Conservation (phyloP, 2,888 invertebrate species). For the Pyralis farinalis region DNA sequence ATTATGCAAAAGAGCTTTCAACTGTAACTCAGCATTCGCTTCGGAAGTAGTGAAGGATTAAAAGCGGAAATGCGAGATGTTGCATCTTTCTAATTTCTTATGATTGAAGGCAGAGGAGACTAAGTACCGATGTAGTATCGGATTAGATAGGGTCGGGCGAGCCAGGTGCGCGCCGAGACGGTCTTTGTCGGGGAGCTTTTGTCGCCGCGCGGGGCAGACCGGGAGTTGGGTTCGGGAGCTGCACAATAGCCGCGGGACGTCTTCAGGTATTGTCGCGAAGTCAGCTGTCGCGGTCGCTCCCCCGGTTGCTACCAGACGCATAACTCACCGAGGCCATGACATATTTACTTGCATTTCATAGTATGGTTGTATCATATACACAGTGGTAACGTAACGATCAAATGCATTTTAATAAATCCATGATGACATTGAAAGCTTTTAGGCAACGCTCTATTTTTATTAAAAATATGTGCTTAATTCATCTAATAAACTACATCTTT, state of each 20-base stretch:
- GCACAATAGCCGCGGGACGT: slow-evolving; percentile 74
- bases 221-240: slow-evolving; percentile 44
- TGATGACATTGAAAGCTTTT: no score
- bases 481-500: no score
- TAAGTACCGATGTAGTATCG: slow-evolving; percentile 25
- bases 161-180: slow-evolving; percentile 74
- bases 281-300: slow-evolving; percentile 70
- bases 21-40: no score
- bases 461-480: no score
- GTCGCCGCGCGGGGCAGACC: slow-evolving; percentile 41
- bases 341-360: slow-evolving; percentile 30
- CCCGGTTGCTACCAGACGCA: slow-evolving; percentile 37
- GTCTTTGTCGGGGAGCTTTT: slow-evolving; percentile 49
- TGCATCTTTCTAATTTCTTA: slow-evolving; percentile 30
- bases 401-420: no score
- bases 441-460: no score
- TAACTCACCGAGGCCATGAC: slow-evolving; percentile 49
- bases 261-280: slow-evolving; percentile 68
- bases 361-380: no score
- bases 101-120: slow-evolving; percentile 38
- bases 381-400: no score
- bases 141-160: slow-evolving; percentile 56
- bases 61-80: slow-evolving; percentile 43
- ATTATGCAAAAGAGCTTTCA: no score
- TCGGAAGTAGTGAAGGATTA: slow-evolving; percentile 35